These are phyloP conservation scores for Entomobrya proxima DNA, from an alignment of 2,888 invertebrate genomes.

Conservation along the genomic window DNA sequence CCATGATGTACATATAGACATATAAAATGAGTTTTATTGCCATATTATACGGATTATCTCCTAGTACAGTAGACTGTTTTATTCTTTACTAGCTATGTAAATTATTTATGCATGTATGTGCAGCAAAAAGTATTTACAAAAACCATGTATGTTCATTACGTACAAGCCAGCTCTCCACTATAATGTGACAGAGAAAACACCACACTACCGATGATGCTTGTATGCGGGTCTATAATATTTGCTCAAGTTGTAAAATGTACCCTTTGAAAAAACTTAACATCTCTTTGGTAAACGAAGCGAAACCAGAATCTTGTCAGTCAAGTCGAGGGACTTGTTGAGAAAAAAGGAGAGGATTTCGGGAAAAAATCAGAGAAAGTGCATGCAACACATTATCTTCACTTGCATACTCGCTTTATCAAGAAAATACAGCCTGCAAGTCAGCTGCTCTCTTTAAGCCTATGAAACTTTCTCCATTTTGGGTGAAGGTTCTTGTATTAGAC, in stretches of 20 bases:
- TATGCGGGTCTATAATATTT: not conserved
- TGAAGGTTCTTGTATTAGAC: not conserved
- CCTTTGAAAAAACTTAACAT: slow-evolving; percentile 36
- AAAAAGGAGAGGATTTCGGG: not conserved
- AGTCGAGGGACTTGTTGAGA: slow-evolving; percentile 5
- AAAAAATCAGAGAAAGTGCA: slow-evolving; percentile 26
- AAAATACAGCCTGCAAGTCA: slow-evolving; percentile 34
- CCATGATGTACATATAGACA: slow-evolving; percentile 19
- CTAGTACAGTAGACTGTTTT: not conserved
- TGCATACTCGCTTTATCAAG: slow-evolving; percentile 9
- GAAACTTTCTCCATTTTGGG: not conserved
- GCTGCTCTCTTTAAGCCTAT: not conserved
- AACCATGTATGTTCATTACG: slow-evolving; percentile 12
- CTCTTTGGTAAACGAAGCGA: slow-evolving; percentile 67
- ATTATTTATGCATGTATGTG: not conserved
- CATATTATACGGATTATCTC: not conserved
- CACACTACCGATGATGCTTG: not conserved
- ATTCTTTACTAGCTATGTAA: not conserved
- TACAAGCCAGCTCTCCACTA: not conserved
- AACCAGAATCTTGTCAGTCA: slow-evolving; percentile 51
- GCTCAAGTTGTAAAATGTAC: slow-evolving; percentile 20
- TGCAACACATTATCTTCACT: slow-evolving; percentile 1
- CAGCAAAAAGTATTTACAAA: not conserved
- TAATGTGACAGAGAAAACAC: not conserved
- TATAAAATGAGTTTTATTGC: slow-evolving; percentile 21